Evolutionary conservation across 2,888 invertebrate species (phyloP).

Genomic region (Conchocele bisecta): DNA sequence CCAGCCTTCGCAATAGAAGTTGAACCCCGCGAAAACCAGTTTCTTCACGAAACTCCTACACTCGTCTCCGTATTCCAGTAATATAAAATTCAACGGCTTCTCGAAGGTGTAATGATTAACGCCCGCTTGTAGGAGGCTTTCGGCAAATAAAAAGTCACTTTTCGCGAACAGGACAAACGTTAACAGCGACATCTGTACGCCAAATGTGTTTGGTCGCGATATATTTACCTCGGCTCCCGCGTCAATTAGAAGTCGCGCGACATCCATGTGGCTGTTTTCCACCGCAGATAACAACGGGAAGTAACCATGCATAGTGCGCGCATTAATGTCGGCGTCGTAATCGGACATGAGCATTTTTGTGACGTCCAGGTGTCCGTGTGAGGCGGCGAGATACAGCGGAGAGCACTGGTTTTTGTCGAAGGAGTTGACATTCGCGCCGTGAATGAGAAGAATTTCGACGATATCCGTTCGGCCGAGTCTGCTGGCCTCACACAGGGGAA

Average conservation of each 20-base stretch:
- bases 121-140: conserved; percentile 24
- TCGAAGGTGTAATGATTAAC: conserved; percentile 28
- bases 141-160: conserved; percentile 27
- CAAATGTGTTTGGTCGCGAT: conserved; percentile 30
- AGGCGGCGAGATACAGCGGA: conserved; percentile 36
- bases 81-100: conserved; percentile 26
- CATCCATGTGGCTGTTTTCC: conserved; percentile 30
- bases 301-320: conserved; percentile 32
- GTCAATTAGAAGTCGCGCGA: conserved; percentile 19
- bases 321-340: conserved; percentile 28
- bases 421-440: conserved; percentile 28
- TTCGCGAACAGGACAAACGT: conserved; percentile 34
- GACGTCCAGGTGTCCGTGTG: conserved; percentile 26
- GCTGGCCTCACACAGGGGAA: conserved; percentile 38
- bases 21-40: conserved; percentile 29
- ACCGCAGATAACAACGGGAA: conserved; percentile 35
- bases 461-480: conserved; percentile 27
- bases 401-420: conserved; percentile 34
- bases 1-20: conserved; percentile 32
- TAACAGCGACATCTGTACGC: conserved; percentile 34
- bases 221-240: conserved; percentile 42
- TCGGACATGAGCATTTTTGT: conserved; percentile 23
- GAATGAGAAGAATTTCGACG: conserved; percentile 13
- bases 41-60: conserved; percentile 26
- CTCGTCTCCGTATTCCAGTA: conserved; percentile 15